Conservation (phyloP, 2,888 invertebrate genomes). For the Andrena fulva region DNA sequence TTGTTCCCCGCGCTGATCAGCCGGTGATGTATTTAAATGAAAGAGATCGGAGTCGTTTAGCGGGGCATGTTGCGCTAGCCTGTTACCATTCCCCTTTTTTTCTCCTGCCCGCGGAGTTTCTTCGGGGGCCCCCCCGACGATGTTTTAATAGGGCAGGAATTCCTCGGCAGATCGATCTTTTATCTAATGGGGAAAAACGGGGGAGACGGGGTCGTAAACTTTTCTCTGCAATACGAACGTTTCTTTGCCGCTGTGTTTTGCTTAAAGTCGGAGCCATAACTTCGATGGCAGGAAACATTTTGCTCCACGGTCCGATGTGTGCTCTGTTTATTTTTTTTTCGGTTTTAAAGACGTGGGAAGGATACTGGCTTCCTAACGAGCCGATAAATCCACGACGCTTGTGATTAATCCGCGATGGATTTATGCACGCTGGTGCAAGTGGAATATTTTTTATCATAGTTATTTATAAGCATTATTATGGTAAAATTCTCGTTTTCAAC, state of each 20-base stretch:
- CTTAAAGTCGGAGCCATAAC: conserved; percentile 28
- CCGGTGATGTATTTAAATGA: conserved; percentile 41
- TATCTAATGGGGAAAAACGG: conserved; percentile 22
- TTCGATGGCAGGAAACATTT: background rate
- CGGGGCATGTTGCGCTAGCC: conserved; percentile 3
- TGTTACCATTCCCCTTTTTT: background rate
- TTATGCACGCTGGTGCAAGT: background rate
- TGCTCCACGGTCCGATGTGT: background rate
- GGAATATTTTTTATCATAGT: too few species aligned
- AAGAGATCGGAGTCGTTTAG: conserved; percentile 10
- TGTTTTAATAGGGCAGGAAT: conserved; percentile 43
- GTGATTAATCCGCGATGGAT: background rate
- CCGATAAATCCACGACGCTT: background rate
- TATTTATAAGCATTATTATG: too few species aligned
- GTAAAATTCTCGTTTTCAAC: background rate
- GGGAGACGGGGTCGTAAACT: conserved; percentile 41
- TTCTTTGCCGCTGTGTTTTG: conserved; percentile 21
- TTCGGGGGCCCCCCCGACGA: background rate
- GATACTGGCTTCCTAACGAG: background rate
- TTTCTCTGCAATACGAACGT: conserved; percentile 14
- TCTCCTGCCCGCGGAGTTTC: background rate
- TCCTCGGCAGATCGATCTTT: conserved; percentile 6
- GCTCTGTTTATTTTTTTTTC: background rate
- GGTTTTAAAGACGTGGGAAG: background rate
- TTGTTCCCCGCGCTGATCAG: conserved; percentile 33